Evolutionary conservation across 2,888 invertebrate genomes (phyloP), one percentile per base, ranked within the genome.

Genomic region (Sinhomidia bicolor): DNA sequence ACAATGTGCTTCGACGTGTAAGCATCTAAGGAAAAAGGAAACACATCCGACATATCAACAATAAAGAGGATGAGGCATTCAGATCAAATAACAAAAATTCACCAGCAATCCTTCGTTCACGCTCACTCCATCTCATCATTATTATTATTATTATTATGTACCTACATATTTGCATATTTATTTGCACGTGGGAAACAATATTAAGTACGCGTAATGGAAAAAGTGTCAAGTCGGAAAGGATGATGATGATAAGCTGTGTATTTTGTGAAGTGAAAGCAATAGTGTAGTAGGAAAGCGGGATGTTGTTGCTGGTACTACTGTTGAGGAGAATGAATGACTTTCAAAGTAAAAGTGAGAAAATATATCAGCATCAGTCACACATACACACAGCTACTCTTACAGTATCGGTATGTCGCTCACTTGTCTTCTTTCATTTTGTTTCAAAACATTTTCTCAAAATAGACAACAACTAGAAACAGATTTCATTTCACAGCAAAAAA

Each of bases 1-100:
- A 97, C 95, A 85, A 98, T 94, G 93, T 98, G 97, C 91, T 96
- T 95, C 88, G 96, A 96, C 2, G 97, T 97, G 93, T 98, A 98
- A 0, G 98, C 98, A 94, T 97, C 98, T 98, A 93, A 54, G 94
- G 93, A 68, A 44, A 78, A n/a, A 78, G 1, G 32, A 54, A 78
- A 51, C 17, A 44, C 14, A 32, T 51, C 54, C 20, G 20, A 17
- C 54, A 57, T 20, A 44, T 12, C 44, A 44, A n/a, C n/a, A 51
- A 4, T 17, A 9, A 44, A 10, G 23, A 10, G 20, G 17, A 23
- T 41, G 20, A 44, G 44, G 41, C 60, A 92, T 20, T 6, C 6
- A 29, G 57, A 78, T 57, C 54, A 51, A 78, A 32, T 57, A 57
- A 57, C 54, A 57, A 57, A 44, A 57, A 17, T 54, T 36, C 36